Evolutionary conservation across 2,797 vertebrate species (phyloP).

Genomic region (Notamacropus eugenii): DNA sequence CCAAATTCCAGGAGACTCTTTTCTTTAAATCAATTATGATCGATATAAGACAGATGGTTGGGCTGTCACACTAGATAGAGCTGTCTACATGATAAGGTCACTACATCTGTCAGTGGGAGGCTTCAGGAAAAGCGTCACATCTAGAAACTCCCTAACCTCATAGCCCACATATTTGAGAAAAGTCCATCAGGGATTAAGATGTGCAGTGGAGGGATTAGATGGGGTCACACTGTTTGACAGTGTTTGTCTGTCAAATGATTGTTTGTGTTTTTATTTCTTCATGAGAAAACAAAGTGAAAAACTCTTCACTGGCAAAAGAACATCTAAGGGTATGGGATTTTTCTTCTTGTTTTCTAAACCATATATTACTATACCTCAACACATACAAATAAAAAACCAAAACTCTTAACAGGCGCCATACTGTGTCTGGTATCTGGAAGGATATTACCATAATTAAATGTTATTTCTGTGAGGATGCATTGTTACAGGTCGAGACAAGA

Average conservation of each 20-base stretch:
- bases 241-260: constrained; percentile 75
- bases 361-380: constrained; percentile 70
- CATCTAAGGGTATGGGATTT: constrained; percentile 65
- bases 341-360: constrained; percentile 70
- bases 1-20: constrained; percentile 71
- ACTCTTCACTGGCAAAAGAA: constrained; percentile 9
- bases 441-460: constrained; percentile 84
- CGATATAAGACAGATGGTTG: constrained; percentile 82
- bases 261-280: background rate
- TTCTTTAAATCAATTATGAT: constrained; percentile 81
- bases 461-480: constrained; percentile 75
- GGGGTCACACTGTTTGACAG: constrained; percentile 70
- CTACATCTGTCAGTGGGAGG: constrained; percentile 77
- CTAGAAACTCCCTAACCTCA: constrained; percentile 63
- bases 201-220: constrained; percentile 70
- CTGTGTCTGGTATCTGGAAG: constrained; percentile 79
- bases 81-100: constrained; percentile 85
- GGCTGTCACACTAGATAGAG: constrained; percentile 82
- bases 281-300: constrained; percentile 58
- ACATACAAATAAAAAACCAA: constrained; percentile 56
- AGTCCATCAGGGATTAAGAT: constrained; percentile 76
- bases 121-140: constrained; percentile 66
- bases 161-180: constrained; percentile 60
- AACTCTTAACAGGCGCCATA: constrained; percentile 77
- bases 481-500: constrained; percentile 79